phyloP scores from a whole-genome alignment of 2,797 vertebrate species.

The Adrianichthys oophorus region DNA sequence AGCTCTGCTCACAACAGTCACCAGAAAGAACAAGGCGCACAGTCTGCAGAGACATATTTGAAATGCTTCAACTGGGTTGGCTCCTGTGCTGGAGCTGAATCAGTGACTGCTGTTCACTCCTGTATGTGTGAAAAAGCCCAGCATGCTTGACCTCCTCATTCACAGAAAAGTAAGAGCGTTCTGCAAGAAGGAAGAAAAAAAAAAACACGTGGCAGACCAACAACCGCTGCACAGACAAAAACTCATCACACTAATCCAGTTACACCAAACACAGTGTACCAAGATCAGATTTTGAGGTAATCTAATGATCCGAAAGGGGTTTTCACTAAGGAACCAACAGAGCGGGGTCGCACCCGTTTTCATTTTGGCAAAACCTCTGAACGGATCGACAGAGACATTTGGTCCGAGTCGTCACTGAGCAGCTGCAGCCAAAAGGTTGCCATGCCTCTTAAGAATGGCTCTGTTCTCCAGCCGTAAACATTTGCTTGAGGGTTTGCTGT shows the following conservation, averaged over 20 bases:
- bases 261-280: constrained; percentile 17
- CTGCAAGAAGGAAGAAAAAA: constrained; percentile 37
- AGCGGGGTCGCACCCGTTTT: constrained; percentile 17
- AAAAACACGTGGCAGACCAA: constrained; percentile 36
- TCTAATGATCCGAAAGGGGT: constrained; percentile 39
- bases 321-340: constrained; percentile 31
- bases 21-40: constrained; percentile 25
- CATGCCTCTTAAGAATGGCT: constrained; percentile 35
- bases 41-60: constrained; percentile 40
- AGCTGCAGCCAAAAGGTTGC: constrained; percentile 64
- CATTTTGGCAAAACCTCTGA: constrained; percentile 17
- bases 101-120: constrained; percentile 43
- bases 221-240: constrained; percentile 35
- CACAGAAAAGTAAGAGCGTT: constrained; percentile 54
- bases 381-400: constrained; percentile 47
- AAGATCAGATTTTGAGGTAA: constrained; percentile 46
- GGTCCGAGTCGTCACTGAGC: constrained; percentile 44
- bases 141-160: constrained; percentile 51
- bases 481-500: constrained; percentile 34
- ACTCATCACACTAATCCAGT: constrained; percentile 49
- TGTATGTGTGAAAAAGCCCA: constrained; percentile 45
- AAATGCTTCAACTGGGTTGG: constrained; percentile 46
- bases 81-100: constrained; percentile 44
- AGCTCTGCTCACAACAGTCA: constrained; percentile 13
- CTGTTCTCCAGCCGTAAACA: constrained; percentile 38